Evolutionary conservation across 2,888 invertebrate genomes (phyloP).

Genomic region (Chloroclystis v-ata): DNA sequence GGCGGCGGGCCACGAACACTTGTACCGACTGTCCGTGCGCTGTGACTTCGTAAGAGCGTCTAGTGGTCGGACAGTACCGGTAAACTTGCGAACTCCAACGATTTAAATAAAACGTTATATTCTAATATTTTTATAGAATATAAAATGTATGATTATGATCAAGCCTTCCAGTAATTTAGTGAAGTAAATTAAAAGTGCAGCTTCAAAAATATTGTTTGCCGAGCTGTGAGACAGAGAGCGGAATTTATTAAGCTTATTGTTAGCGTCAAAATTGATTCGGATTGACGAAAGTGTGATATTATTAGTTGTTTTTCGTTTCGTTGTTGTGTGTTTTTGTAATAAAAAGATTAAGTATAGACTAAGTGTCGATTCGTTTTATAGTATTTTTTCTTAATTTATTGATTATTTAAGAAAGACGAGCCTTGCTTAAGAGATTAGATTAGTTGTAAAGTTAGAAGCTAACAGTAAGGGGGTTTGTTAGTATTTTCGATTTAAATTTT

Average conservation of each 20-base stretch:
- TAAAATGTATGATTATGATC: conserved; percentile 72
- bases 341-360: conserved; percentile 58
- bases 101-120: conserved; percentile 63
- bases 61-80: conserved; percentile 35
- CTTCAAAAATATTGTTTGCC: conserved; percentile 64
- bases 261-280: conserved; percentile 53
- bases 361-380: conserved; percentile 62
- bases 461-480: conserved; percentile 47
- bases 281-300: conserved; percentile 75
- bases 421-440: conserved; percentile 74
- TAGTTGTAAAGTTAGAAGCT: conserved; percentile 67
- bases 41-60: conserved; percentile 49
- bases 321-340: conserved; percentile 76
- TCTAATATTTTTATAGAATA: conserved; percentile 79
- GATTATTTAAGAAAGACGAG: conserved; percentile 75
- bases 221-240: conserved; percentile 65
- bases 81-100: conserved; percentile 59
- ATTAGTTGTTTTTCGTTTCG: conserved; percentile 74
- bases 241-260: conserved; percentile 60
- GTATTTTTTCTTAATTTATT: conserved; percentile 65
- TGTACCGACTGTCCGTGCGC: conserved; percentile 52
- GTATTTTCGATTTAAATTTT: conserved; percentile 41
- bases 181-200: conserved; percentile 60
- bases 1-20: conserved; percentile 31
- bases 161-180: conserved; percentile 78